Evolutionary conservation across 2,113 vertebrate genomes (phyloP).

Genomic region (Daphoenositta chrysoptera): DNA sequence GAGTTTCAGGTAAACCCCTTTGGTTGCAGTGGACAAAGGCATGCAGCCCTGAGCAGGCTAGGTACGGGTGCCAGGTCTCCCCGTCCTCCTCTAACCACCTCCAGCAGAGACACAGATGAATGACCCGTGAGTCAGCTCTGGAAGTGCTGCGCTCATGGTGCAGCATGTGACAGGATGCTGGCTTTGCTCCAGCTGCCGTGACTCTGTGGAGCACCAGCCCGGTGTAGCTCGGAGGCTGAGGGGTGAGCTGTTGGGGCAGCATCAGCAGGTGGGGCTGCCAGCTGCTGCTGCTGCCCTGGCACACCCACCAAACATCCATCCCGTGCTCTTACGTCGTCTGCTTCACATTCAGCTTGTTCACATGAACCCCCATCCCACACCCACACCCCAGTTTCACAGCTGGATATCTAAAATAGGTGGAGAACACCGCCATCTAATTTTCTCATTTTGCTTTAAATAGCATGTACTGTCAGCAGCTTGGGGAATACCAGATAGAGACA

Average conservation of each 20-base stretch:
- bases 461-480: background rate
- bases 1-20: background rate
- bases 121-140: background rate
- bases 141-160: background rate
- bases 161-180: rapidly evolving
- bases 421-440: background rate
- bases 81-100: background rate
- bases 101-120: background rate
- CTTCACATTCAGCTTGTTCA: background rate
- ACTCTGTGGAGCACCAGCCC: background rate
- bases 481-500: background rate
- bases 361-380: rapidly evolving
- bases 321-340: background rate
- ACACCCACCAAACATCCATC: background rate
- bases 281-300: background rate
- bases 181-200: background rate
- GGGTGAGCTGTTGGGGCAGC: background rate
- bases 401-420: background rate
- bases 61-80: background rate
- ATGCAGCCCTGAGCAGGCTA: background rate
- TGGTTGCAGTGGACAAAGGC: background rate
- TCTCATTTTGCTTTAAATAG: background rate
- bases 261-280: background rate
- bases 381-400: background rate
- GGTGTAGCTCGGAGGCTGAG: rapidly evolving